Percentiles rank a stretch among this genome's conserved stretches.
phyloP scores from a whole-genome alignment of 2,797 vertebrate species.

The Halcyon chelicuti region DNA sequence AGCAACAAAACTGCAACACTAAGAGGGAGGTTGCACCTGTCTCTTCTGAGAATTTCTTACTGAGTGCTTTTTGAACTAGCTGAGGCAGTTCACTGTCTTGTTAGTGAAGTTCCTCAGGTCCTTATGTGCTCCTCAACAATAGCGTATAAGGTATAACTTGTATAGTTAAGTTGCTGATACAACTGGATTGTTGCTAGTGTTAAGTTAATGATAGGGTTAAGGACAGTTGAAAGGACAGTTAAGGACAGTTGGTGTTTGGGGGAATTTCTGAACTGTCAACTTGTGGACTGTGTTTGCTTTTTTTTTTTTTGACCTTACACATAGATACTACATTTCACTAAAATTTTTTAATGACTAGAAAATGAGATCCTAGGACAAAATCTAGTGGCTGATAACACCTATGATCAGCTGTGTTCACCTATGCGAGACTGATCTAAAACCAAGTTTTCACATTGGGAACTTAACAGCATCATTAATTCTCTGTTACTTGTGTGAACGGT shows the following conservation, averaged over 20 bases:
- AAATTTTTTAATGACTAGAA: neutral
- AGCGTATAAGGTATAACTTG: neutral
- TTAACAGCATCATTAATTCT: neutral
- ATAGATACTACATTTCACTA: neutral
- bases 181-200: neutral
- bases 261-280: neutral
- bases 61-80: neutral
- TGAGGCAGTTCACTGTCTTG: neutral
- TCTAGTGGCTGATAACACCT: neutral
- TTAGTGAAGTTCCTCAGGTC: neutral
- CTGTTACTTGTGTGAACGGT: neutral
- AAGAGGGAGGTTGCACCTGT: neutral
- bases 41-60: neutral
- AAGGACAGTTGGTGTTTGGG: neutral
- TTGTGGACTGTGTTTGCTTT: neutral
- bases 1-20: neutral
- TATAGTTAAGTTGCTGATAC: neutral
- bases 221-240: neutral
- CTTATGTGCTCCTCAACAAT: neutral
- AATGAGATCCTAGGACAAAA: neutral
- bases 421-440: neutral
- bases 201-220: neutral
- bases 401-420: neutral
- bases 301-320: neutral
- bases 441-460: neutral